Evolutionary conservation across 2,797 vertebrate genomes (phyloP).

Genomic region (Rhinella marina): DNA sequence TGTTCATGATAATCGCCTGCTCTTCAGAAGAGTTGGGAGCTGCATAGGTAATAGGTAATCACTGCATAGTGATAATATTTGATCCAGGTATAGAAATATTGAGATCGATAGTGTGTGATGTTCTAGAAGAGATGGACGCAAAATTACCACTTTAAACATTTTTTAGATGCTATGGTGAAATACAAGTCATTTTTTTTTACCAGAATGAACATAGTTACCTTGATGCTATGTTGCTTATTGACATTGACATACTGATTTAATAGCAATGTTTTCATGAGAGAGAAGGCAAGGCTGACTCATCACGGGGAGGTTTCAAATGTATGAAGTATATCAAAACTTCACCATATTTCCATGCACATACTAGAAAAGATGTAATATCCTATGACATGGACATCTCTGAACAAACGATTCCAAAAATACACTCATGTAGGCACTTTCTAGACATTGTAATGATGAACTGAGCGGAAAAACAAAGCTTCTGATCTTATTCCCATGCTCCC

Average conservation of each 20-base stretch:
- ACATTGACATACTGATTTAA: not conserved
- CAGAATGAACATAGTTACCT: no score
- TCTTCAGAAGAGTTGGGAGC: no score
- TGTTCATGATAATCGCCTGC: no score
- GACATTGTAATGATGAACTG: not conserved
- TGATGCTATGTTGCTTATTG: not conserved
- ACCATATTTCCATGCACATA: not conserved
- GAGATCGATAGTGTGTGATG: no score
- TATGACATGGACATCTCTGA: not conserved
- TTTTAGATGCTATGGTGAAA: not conserved
- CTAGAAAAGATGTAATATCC: not conserved
- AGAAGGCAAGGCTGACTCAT: not conserved
- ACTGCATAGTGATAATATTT: no score
- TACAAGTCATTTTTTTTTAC: not conserved
- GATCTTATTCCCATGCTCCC: not conserved
- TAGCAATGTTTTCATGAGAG: not conserved
- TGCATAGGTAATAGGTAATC: no score
- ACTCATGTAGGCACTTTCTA: not conserved
- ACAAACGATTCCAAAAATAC: not conserved
- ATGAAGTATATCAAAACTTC: not conserved
- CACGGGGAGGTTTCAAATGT: not conserved
- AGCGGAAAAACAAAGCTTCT: not conserved
- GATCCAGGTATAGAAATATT: no score
- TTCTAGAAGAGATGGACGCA: not conserved
- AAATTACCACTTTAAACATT: not conserved